phyloP scores from a whole-genome alignment of 2,888 invertebrate genomes.

The Noctua comes region DNA sequence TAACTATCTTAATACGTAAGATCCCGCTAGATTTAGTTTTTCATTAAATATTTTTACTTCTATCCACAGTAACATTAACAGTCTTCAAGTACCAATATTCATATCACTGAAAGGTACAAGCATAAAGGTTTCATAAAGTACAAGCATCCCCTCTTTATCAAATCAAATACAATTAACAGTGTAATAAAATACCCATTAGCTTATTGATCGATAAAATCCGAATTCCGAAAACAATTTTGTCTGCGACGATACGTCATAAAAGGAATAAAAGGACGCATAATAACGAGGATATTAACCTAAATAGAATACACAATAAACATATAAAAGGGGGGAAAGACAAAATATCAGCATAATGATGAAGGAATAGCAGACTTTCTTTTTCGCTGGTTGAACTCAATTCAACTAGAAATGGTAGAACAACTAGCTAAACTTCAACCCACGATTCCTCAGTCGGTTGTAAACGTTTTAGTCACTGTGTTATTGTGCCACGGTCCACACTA shows the following conservation, averaged over 20 bases:
- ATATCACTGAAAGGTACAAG: not conserved
- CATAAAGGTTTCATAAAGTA: slow-evolving; percentile 25
- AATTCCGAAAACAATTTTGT: slow-evolving; percentile 51
- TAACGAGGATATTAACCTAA: slow-evolving; percentile 64
- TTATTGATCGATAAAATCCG: slow-evolving; percentile 49
- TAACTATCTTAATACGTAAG: not conserved
- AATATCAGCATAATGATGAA: slow-evolving; percentile 26
- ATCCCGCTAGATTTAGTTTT: not conserved
- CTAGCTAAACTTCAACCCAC: not conserved
- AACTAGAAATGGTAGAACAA: slow-evolving; percentile 18
- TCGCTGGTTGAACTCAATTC: not conserved
- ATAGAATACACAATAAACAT: slow-evolving; percentile 42
- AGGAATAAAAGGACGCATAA: slow-evolving; percentile 58
- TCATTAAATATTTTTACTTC: not conserved
- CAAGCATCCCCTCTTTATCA: slow-evolving; percentile 40
- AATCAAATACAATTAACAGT: slow-evolving; percentile 58
- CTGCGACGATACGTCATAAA: slow-evolving; percentile 50
- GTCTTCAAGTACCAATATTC: not conserved
- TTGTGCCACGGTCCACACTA: not conserved
- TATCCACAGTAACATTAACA: not conserved
- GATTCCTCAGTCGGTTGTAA: too few species aligned
- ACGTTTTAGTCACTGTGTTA: not conserved
- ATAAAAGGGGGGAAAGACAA: slow-evolving; percentile 16
- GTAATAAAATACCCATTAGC: slow-evolving; percentile 64
- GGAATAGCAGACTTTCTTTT: not conserved